Evolutionary conservation across 1,140 invertebrate species (phyloP).

Genomic region (Hypsibius dujardini): DNA sequence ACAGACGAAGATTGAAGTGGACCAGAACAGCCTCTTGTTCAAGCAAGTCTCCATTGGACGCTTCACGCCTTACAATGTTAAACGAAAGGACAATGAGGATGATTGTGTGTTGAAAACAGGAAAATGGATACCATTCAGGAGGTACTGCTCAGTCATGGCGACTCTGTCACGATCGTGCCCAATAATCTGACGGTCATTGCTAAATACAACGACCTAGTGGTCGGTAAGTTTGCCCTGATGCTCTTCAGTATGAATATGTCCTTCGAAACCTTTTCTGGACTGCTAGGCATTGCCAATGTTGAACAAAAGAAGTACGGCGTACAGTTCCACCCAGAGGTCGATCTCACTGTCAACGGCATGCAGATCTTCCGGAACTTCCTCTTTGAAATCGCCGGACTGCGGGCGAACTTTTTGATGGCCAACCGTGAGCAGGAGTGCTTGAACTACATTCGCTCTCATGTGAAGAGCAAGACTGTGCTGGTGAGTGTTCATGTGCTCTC

Average conservation of each 20-base stretch:
- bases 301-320: conserved; percentile 4
- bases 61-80: not conserved
- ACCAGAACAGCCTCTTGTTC: not conserved
- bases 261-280: not conserved
- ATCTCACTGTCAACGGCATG: not conserved
- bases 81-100: not conserved
- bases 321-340: not conserved
- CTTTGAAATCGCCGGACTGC: not conserved
- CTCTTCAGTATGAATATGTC: not conserved
- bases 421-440: not conserved
- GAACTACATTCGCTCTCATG: not conserved
- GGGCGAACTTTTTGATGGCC: not conserved
- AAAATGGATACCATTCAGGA: not conserved
- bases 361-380: conserved; percentile 1
- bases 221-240: not conserved
- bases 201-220: not conserved
- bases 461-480: not conserved
- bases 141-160: not conserved
- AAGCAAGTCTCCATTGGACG: not conserved
- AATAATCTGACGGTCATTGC: not conserved
- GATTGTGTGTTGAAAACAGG: not conserved
- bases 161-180: not conserved
- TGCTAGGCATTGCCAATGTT: not conserved
- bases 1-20: not conserved
- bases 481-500: conserved; percentile 1